Percentiles rank a stretch among this genome's conserved stretches.
Evolutionary conservation across 92 coral and sea anemone species (phyloP).

Genomic region (Epizoanthus stellaris): DNA sequence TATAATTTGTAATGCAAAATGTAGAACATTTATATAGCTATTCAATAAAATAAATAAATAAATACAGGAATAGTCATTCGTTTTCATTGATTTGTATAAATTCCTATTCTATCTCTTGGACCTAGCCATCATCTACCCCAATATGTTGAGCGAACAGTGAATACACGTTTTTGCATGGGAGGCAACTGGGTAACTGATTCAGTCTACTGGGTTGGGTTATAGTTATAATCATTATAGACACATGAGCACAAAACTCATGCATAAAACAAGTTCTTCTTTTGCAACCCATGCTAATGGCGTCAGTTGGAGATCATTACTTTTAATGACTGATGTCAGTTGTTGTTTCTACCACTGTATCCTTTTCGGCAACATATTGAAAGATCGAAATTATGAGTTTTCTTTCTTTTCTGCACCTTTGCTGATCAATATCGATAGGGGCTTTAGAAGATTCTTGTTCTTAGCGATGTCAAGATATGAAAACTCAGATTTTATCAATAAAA

Average conservation of each 20-base stretch:
- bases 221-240: not conserved
- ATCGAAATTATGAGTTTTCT: not conserved
- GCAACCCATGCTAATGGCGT: not conserved
- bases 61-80: too few relatives aligned
- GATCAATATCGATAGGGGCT: conserved; percentile 12
- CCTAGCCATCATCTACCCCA: too few relatives aligned
- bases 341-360: not conserved
- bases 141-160: too few relatives aligned
- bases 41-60: too few relatives aligned
- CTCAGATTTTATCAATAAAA: conserved; percentile 27
- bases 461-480: conserved; percentile 10
- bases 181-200: not conserved
- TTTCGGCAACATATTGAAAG: not conserved
- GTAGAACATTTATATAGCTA: too few relatives aligned
- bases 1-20: too few relatives aligned
- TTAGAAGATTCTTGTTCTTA: conserved; percentile 11
- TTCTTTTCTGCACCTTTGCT: conserved; percentile 2
- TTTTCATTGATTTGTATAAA: too few relatives aligned
- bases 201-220: not conserved
- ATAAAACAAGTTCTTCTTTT: conserved; percentile 12
- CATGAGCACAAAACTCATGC: not conserved
- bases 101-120: too few relatives aligned
- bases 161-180: too few relatives aligned
- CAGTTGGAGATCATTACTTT: not conserved
- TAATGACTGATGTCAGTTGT: not conserved